Evolutionary conservation across 2,888 invertebrate genomes (phyloP).

Genomic region (Cylloceria caligata): DNA sequence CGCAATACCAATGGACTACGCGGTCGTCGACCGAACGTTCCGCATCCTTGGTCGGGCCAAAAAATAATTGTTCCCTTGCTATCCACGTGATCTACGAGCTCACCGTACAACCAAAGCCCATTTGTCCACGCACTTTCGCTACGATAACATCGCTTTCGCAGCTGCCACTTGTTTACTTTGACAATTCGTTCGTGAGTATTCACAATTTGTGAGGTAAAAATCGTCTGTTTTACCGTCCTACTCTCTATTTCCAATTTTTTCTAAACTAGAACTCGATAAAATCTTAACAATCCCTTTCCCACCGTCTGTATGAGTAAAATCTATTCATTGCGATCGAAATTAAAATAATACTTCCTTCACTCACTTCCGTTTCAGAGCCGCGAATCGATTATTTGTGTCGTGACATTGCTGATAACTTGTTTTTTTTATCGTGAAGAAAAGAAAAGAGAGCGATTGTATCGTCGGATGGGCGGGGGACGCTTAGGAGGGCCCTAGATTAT

Average conservation of each 20-base stretch:
- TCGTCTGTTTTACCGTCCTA: background rate
- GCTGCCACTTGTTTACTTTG: conserved; percentile 3
- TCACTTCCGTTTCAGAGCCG: too few relatives aligned
- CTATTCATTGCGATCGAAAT: background rate
- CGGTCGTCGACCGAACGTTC: conserved; percentile 43
- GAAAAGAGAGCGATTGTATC: too few relatives aligned
- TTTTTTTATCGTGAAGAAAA: too few relatives aligned
- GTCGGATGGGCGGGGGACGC: too few relatives aligned
- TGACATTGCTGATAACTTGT: too few relatives aligned
- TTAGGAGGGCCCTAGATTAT: too few relatives aligned
- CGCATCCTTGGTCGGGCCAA: conserved; percentile 9
- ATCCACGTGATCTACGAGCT: conserved; percentile 3
- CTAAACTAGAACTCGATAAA: background rate
- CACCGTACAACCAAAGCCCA: background rate
- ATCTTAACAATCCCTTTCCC: background rate
- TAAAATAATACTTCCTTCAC: too few relatives aligned
- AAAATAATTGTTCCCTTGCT: conserved; percentile 40
- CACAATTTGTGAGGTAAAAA: background rate
- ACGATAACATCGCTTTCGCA: background rate
- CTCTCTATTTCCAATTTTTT: background rate
- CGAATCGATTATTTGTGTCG: too few relatives aligned
- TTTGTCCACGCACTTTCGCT: background rate
- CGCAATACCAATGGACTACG: conserved; percentile 46
- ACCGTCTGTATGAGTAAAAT: background rate
- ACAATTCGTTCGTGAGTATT: background rate